phyloP scores from a whole-genome alignment of 2,797 vertebrate genomes.

The Perodicticus potto region DNA sequence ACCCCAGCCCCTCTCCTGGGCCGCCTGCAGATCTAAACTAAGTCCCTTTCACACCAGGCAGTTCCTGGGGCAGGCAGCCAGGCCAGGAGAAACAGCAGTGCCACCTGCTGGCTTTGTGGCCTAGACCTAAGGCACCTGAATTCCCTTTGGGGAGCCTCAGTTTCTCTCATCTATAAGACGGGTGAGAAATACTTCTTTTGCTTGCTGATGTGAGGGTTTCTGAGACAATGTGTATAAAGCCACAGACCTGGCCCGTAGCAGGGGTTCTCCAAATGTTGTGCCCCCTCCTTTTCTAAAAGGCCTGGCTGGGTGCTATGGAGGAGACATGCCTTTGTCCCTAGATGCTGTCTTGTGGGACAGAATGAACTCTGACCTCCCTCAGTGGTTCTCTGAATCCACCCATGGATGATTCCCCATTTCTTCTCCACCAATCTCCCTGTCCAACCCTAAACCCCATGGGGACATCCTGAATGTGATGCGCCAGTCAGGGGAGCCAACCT shows the following conservation, averaged over 20 bases:
- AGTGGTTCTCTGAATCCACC: background rate
- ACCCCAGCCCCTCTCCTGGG: background rate
- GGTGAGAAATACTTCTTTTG: background rate
- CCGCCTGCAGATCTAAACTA: background rate
- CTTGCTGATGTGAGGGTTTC: background rate
- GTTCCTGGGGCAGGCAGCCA: background rate
- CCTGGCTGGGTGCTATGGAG: background rate
- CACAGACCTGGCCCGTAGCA: background rate
- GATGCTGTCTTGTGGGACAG: background rate
- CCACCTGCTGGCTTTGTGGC: background rate
- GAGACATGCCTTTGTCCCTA: background rate
- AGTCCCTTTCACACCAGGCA: background rate
- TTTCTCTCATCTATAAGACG: conserved; percentile 24
- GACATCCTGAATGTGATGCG: background rate
- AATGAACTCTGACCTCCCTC: background rate
- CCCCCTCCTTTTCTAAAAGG: background rate
- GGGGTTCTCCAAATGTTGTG: background rate
- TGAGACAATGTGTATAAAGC: background rate
- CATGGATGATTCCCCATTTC: background rate
- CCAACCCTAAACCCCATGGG: background rate
- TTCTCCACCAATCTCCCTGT: background rate
- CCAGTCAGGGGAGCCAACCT: background rate
- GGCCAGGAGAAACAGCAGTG: background rate
- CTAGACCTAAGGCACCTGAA: background rate
- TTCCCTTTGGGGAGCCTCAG: background rate